A percentile compares a stretch with the other conserved stretches of the same genome.
These are phyloP conservation scores for Calvadosia cruxmelitensis DNA, from an alignment of 30 jellyfish, hydroid and myxozoan species.

Conservation along the genomic window DNA sequence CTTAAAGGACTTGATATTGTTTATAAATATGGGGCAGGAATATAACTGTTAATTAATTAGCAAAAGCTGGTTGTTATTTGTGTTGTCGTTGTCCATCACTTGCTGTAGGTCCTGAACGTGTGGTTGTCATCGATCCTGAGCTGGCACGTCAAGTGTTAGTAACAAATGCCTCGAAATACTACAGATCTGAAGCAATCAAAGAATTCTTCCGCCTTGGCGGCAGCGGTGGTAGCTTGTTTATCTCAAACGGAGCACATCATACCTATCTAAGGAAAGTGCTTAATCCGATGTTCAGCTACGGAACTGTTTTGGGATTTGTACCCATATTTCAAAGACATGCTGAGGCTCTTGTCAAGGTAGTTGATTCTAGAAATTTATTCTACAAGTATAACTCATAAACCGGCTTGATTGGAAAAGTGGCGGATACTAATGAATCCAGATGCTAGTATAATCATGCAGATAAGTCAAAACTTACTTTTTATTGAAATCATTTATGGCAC, in stretches of 20 bases:
- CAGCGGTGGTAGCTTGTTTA: not conserved
- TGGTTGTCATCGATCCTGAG: not conserved
- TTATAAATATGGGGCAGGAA: not conserved
- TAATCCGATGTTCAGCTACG: not conserved
- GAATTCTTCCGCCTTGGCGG: not conserved
- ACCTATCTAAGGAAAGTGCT: not conserved
- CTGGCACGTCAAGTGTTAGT: not conserved
- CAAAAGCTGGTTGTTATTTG: too few relatives aligned
- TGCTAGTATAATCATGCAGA: too few relatives aligned
- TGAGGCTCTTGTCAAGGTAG: not conserved
- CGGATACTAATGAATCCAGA: too few relatives aligned
- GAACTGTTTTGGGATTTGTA: not conserved
- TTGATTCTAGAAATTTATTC: too few relatives aligned
- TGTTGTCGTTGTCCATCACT: too few relatives aligned
- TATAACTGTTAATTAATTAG: not conserved
- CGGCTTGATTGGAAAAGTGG: too few relatives aligned
- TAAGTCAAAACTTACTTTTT: too few relatives aligned
- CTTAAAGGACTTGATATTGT: too few relatives aligned
- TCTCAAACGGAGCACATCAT: not conserved
- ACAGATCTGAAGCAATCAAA: not conserved
- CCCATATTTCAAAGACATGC: not conserved
- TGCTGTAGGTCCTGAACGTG: not conserved
- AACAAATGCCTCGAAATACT: not conserved
- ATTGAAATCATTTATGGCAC: too few relatives aligned
- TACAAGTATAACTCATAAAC: too few relatives aligned